These are phyloP conservation scores for Seriola rivoliana DNA, from an alignment of 2,113 vertebrate species.

Conservation along the genomic window DNA sequence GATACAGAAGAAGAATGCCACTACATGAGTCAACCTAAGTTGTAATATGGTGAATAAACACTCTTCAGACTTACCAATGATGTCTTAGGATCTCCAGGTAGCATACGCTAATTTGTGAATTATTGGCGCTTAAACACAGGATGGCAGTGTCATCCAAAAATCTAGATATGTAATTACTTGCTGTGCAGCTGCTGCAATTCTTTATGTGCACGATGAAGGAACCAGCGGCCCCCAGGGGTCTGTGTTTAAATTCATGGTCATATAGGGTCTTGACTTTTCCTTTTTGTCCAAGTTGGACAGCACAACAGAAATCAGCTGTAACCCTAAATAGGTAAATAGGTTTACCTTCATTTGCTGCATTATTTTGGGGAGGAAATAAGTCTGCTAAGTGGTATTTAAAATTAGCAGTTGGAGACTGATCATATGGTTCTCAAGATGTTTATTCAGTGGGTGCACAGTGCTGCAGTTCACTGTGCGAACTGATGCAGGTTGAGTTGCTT, in stretches of 20 bases:
- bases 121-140: background rate
- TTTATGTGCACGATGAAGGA: background rate
- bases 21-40: background rate
- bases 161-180: background rate
- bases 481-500: background rate
- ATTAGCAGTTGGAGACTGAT: no score
- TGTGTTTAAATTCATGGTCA: background rate
- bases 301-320: background rate
- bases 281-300: background rate
- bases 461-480: background rate
- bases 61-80: background rate
- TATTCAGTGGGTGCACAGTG: background rate
- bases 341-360: no score
- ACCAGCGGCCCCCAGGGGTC: background rate
- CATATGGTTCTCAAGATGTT: background rate
- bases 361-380: no score
- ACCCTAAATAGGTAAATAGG: no score
- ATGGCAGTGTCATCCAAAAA: background rate
- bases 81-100: background rate
- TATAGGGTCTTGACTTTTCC: background rate
- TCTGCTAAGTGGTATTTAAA: no score
- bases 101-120: background rate
- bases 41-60: background rate
- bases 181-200: background rate
- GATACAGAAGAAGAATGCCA: background rate